These are phyloP conservation scores for Lindbergichthys nudifrons DNA, from an alignment of 2,797 vertebrate species.

Conservation along the genomic window DNA sequence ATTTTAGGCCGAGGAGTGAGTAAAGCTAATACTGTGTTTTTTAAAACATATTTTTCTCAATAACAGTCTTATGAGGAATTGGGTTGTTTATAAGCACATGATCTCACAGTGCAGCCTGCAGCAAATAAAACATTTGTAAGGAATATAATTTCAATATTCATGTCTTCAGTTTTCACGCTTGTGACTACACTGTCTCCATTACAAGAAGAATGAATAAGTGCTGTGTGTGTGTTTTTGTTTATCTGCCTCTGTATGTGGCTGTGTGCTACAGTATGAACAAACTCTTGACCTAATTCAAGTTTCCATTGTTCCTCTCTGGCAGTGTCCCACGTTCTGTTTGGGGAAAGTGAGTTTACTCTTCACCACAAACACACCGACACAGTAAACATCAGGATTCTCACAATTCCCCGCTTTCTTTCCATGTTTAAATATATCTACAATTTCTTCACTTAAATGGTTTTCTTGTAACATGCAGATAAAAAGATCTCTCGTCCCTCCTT, in stretches of 20 bases:
- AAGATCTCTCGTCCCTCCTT: neutral
- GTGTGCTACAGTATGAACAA: conserved; percentile 28
- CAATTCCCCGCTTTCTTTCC: neutral
- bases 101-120: conserved; percentile 18
- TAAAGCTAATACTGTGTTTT: too few species aligned
- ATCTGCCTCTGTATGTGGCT: too few species aligned
- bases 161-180: conserved; percentile 42
- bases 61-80: neutral
- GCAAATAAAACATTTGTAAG: conserved; percentile 19
- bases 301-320: conserved; percentile 69
- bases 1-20: neutral
- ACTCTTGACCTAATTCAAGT: conserved; percentile 69
- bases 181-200: conserved; percentile 15
- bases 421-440: neutral
- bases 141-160: neutral
- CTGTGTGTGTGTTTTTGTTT: neutral
- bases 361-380: conserved; percentile 53
- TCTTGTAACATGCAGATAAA: neutral
- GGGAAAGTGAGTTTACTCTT: conserved; percentile 63
- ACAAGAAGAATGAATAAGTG: conserved; percentile 12
- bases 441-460: neutral
- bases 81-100: neutral
- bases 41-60: too few species aligned
- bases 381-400: neutral
- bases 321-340: conserved; percentile 40